Conservation (phyloP, 1,140 invertebrate genomes). For the Ganaspis sp. region DNA sequence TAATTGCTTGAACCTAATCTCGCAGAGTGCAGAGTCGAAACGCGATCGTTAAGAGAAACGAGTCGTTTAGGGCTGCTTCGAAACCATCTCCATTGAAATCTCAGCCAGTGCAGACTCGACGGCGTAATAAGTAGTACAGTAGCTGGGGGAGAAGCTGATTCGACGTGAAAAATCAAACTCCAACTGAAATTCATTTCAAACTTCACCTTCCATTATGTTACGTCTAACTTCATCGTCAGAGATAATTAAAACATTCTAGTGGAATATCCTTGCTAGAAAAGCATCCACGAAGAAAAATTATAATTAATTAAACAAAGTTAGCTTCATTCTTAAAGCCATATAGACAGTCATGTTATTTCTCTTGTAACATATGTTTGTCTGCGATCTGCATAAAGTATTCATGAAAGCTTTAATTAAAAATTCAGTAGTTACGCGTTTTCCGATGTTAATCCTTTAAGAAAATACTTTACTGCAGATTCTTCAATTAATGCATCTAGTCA, state of each 20-base stretch:
- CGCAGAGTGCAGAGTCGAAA: conserved; percentile 37
- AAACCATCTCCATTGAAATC: conserved; percentile 45
- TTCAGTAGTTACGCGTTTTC: not conserved
- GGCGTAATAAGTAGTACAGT: conserved; percentile 3
- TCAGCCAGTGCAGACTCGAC: not conserved
- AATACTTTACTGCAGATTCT: too few relatives aligned
- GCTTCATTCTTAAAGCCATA: not conserved
- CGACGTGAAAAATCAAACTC: conserved; percentile 13
- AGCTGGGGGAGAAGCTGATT: not conserved
- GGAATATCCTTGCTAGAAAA: not conserved
- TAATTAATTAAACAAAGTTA: not conserved
- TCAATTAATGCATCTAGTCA: too few relatives aligned
- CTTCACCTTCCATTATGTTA: not conserved
- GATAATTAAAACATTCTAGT: conserved; percentile 8
- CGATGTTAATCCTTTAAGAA: too few relatives aligned
- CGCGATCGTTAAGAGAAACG: conserved; percentile 40
- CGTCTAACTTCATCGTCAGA: not conserved
- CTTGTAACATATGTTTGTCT: not conserved
- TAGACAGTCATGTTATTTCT: not conserved
- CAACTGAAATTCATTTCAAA: not conserved
- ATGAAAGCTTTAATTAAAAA: not conserved
- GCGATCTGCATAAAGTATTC: not conserved
- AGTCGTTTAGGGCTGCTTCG: conserved; percentile 43
- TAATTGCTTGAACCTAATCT: conserved; percentile 61
- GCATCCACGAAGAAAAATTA: not conserved